Base-by-base conservation (phyloP, 2,888 invertebrate genomes). In the Odiellus spinosus region DNA sequence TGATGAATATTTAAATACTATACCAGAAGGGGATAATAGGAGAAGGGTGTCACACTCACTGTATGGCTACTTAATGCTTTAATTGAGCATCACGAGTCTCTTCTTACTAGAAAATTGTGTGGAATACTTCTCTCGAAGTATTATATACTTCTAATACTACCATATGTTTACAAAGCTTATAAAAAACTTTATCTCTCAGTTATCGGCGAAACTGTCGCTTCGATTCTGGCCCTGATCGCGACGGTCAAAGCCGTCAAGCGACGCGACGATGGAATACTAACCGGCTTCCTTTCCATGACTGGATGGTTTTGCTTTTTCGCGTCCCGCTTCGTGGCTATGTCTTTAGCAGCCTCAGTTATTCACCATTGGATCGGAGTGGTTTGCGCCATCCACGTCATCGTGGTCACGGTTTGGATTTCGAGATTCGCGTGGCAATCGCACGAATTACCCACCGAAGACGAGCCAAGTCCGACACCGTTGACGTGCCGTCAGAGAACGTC, bases 231-330 rank as follows among this genome's bases (percentile, higher is more conserved):
- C 11, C 40, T 58, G 6, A 32, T 56, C 17, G 54, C 58, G 8
- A 52, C 57, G 53, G 44, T 58, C 46, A 49, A 49, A 17, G 58
- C 56, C 10, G 52, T 56, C 1, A 46, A 53, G 6, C 45, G 58
- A 39, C 45, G 48, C 18, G 58, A 58, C 38, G 58, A 58, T 42
- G 57, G 57, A 1, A 45, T 46, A 14, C 45, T 58, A 14, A 58
- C 58, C 8, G 47, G 51, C 10, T 33, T 42, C 10, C 48, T 56
- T 3, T 55, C 53, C 1, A 39, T 50, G 17, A 34, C 44, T 5
- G 54, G 55, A 10, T 56, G 56, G 56, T 42, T 46, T 11, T 52
- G 47, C 20, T 45, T 57, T 40, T 52, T 54, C 42, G 40, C 50
- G 2, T 55, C 57, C 6, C 52, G 58, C 1, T 40, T 53, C 3